A percentile compares a stretch with the other conserved stretches of the same genome.
Evolutionary conservation across 2,888 invertebrate genomes (phyloP).

Genomic region (Archips crataeganus): DNA sequence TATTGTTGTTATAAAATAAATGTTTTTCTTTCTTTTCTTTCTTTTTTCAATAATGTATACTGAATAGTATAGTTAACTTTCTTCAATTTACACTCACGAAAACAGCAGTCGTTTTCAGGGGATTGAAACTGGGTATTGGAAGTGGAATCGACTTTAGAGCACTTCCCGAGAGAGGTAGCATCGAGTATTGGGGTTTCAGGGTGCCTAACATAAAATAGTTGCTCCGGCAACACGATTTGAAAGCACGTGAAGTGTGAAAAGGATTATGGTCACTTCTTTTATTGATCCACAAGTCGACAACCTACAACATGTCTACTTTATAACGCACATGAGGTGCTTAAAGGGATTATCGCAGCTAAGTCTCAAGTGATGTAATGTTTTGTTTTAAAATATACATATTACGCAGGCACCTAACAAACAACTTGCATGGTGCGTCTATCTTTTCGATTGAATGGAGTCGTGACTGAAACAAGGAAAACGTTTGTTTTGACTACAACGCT

Average conservation of each 20-base stretch:
- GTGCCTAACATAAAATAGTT: neutral
- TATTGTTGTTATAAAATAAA: too few relatives aligned
- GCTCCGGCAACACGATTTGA: neutral
- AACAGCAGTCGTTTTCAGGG: slow-evolving; percentile 4
- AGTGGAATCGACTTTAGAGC: slow-evolving; percentile 20
- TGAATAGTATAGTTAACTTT: neutral
- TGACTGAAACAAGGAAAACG: neutral
- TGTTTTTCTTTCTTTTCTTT: too few relatives aligned
- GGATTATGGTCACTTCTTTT: neutral
- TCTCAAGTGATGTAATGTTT: neutral
- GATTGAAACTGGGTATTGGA: slow-evolving; percentile 11
- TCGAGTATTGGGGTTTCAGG: neutral
- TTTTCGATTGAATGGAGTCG: neutral
- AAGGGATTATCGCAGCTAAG: neutral
- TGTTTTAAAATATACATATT: neutral
- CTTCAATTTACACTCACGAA: neutral
- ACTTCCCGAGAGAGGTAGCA: slow-evolving; percentile 17
- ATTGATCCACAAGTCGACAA: neutral
- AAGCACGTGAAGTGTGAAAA: slow-evolving; percentile 1
- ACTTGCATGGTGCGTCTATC: neutral
- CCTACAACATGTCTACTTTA: neutral
- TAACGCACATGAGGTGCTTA: neutral
- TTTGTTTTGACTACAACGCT: neutral
- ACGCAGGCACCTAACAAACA: neutral
- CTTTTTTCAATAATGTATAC: neutral